Evolutionary conservation across 2,888 invertebrate species (phyloP).

Genomic region (Synergus umbraculus): DNA sequence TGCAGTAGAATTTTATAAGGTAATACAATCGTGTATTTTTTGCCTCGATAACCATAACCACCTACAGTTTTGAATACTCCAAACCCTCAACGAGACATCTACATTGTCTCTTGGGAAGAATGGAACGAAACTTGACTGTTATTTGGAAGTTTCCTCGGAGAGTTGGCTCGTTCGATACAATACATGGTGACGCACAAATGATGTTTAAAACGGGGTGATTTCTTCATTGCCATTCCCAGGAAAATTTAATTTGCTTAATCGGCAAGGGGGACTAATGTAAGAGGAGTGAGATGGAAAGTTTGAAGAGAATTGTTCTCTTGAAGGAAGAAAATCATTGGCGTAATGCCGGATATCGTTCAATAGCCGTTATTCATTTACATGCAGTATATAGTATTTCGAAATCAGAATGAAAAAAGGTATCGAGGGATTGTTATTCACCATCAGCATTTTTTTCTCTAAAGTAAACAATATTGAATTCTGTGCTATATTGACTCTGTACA

Average conservation of each 20-base stretch:
- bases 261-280: conserved; percentile 54
- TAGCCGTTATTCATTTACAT: conserved; percentile 47
- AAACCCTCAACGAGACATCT: conserved; percentile 15
- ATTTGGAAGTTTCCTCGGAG: conserved; percentile 52
- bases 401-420: conserved; percentile 10
- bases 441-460: neutral
- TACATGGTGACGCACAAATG: conserved; percentile 62
- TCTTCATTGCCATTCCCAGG: conserved; percentile 67
- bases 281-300: conserved; percentile 60
- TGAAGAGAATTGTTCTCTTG: conserved; percentile 65
- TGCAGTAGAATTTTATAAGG: neutral
- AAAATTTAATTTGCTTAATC: conserved; percentile 76
- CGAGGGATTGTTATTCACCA: conserved; percentile 9
- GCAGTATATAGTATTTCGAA: conserved; percentile 12
- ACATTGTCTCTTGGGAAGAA: conserved; percentile 16
- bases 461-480: neutral
- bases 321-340: conserved; percentile 70
- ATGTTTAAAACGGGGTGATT: conserved; percentile 68
- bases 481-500: neutral
- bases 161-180: conserved; percentile 58
- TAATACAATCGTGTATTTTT: neutral
- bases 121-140: conserved; percentile 49
- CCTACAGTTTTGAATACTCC: neutral
- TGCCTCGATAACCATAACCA: neutral
- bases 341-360: conserved; percentile 55